Conservation (phyloP, 2,113 vertebrate species). For the Oncorhynchus gorbuscha region DNA sequence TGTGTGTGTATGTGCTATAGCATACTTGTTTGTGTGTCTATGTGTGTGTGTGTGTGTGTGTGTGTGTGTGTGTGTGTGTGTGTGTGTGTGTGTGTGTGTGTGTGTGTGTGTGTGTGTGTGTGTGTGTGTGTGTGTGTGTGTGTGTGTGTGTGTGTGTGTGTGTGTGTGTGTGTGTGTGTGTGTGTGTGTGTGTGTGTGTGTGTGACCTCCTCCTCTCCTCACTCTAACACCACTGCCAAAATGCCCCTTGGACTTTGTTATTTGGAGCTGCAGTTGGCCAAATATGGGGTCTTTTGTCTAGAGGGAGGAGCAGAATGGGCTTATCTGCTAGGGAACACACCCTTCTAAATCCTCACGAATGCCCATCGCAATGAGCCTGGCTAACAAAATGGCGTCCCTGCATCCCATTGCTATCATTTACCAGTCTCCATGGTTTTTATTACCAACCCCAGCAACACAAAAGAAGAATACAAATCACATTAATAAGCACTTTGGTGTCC, state of each 20-base stretch:
- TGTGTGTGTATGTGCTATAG: too few species aligned
- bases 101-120: too few species aligned
- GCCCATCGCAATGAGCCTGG: constrained; percentile 12
- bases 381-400: not conserved
- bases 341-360: constrained; percentile 23
- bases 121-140: too few species aligned
- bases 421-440: constrained; percentile 27
- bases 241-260: not conserved
- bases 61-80: too few species aligned
- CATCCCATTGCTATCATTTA: constrained; percentile 18
- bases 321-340: constrained; percentile 21
- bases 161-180: too few species aligned
- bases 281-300: not conserved
- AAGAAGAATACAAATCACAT: constrained; percentile 22
- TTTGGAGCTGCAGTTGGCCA: not conserved
- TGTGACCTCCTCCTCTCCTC: not conserved
- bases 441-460: constrained; percentile 9
- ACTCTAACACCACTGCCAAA: not conserved
- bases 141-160: too few species aligned
- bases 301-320: constrained; percentile 2
- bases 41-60: too few species aligned
- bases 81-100: too few species aligned
- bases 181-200: too few species aligned
- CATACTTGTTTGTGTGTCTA: too few species aligned
- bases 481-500: constrained; percentile 16